These are phyloP conservation scores for Girardinichthys multiradiatus DNA, from an alignment of 2,113 vertebrate genomes.

Conservation along the genomic window DNA sequence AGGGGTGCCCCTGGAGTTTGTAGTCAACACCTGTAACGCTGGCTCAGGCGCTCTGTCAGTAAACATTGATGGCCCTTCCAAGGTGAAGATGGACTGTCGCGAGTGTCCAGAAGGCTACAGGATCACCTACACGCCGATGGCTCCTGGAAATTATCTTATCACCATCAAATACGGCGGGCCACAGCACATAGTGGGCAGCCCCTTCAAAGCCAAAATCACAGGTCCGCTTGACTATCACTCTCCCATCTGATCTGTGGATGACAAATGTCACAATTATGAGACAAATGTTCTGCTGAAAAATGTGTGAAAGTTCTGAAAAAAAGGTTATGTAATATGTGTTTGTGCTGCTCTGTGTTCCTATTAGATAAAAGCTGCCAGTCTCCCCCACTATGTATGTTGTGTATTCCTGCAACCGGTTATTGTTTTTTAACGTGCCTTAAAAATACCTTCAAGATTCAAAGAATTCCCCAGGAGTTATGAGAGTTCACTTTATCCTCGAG, in stretches of 20 bases:
- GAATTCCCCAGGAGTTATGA: conserved; percentile 4
- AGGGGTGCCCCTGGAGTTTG: conserved; percentile 91
- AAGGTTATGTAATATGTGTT: conserved; percentile 43
- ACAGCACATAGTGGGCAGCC: conserved; percentile 95
- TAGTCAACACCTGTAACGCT: conserved; percentile 90
- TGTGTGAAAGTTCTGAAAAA: conserved; percentile 26
- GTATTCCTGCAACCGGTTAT: conserved; percentile 1
- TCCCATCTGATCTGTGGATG: conserved; percentile 57
- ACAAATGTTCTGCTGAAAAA: conserved; percentile 48
- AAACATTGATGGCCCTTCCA: conserved; percentile 95
- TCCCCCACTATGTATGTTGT: conserved; percentile 8
- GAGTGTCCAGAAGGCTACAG: conserved; percentile 93
- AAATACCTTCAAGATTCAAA: conserved; percentile 21
- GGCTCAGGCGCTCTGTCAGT: conserved; percentile 90
- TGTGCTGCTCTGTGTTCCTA: conserved; percentile 18
- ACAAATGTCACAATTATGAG: conserved; percentile 52
- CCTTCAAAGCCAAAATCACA: conserved; percentile 97
- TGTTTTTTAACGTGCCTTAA: conserved; percentile 16
- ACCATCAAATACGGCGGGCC: conserved; percentile 96
- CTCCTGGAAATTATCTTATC: conserved; percentile 97
- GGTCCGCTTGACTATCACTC: conserved; percentile 78
- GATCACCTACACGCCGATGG: conserved; percentile 95
- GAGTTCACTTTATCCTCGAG: conserved; percentile 34
- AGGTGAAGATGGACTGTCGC: conserved; percentile 94
- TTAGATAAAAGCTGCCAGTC: conserved; percentile 32